phyloP scores from a whole-genome alignment of 1,140 invertebrate species.

The Drosophila nikananu region DNA sequence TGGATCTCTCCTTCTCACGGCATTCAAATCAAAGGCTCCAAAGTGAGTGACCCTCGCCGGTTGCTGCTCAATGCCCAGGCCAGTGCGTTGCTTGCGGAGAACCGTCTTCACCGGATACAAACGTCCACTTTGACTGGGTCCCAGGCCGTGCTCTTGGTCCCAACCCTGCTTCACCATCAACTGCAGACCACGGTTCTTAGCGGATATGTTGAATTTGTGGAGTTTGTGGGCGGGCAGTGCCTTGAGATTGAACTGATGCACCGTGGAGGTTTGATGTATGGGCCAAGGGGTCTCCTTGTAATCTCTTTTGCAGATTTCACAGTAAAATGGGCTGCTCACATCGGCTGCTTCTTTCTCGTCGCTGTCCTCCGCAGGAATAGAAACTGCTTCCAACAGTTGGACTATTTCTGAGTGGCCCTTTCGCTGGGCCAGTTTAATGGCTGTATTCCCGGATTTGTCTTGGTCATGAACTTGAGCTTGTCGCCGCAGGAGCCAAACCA shows the following conservation, averaged over 20 bases:
- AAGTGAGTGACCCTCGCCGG: slow-evolving; percentile 89
- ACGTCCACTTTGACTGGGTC: slow-evolving; percentile 89
- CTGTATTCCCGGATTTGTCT: slow-evolving; percentile 90
- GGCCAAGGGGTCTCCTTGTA: slow-evolving; percentile 86
- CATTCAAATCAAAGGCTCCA: slow-evolving; percentile 86
- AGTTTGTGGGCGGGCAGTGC: slow-evolving; percentile 85
- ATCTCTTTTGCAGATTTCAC: slow-evolving; percentile 87
- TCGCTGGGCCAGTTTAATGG: slow-evolving; percentile 88
- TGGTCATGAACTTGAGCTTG: slow-evolving; percentile 87
- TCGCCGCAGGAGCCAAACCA: slow-evolving; percentile 88
- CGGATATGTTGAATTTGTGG: slow-evolving; percentile 89
- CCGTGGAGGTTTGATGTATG: slow-evolving; percentile 89
- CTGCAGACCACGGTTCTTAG: slow-evolving; percentile 91
- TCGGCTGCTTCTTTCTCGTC: not conserved
- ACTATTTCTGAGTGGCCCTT: slow-evolving; percentile 87
- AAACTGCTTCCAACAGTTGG: slow-evolving; percentile 85
- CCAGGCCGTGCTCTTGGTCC: slow-evolving; percentile 91
- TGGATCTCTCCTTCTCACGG: slow-evolving; percentile 80
- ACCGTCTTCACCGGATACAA: slow-evolving; percentile 93
- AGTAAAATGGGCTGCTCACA: slow-evolving; percentile 86
- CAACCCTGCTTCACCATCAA: slow-evolving; percentile 92
- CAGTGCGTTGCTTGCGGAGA: slow-evolving; percentile 90
- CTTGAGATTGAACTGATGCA: slow-evolving; percentile 91
- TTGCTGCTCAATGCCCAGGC: slow-evolving; percentile 88
- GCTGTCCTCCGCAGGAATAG: slow-evolving; percentile 13